phyloP scores from a whole-genome alignment of 2,888 invertebrate genomes.

The Tortricodes alternella region DNA sequence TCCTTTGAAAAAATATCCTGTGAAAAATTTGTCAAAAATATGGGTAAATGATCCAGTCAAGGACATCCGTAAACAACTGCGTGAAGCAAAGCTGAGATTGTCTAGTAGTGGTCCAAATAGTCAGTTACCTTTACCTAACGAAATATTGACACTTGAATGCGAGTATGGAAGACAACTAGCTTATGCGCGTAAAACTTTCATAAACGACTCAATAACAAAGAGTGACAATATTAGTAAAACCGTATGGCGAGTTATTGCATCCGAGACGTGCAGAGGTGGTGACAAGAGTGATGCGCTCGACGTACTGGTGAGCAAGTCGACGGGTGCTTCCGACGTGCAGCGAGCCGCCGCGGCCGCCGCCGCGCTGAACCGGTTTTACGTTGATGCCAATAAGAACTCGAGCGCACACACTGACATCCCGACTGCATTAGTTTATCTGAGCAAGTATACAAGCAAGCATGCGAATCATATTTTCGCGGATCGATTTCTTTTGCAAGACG shows the following conservation, averaged over 20 bases:
- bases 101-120: no score
- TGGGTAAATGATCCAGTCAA: neutral
- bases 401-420: no score
- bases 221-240: neutral
- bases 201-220: neutral
- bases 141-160: no score
- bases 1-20: neutral
- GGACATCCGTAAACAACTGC: neutral
- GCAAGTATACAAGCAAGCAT: no score
- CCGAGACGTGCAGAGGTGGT: neutral
- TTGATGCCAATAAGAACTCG: neutral
- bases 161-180: no score
- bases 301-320: neutral
- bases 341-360: neutral
- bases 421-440: neutral
- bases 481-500: no score
- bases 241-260: neutral
- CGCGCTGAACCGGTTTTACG: neutral
- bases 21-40: neutral
- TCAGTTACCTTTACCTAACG: no score
- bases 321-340: neutral
- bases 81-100: neutral
- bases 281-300: neutral
- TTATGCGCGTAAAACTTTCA: neutral
- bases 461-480: no score